Evolutionary conservation across 2,888 invertebrate genomes (phyloP).

Genomic region (Xestia c-nigrum): DNA sequence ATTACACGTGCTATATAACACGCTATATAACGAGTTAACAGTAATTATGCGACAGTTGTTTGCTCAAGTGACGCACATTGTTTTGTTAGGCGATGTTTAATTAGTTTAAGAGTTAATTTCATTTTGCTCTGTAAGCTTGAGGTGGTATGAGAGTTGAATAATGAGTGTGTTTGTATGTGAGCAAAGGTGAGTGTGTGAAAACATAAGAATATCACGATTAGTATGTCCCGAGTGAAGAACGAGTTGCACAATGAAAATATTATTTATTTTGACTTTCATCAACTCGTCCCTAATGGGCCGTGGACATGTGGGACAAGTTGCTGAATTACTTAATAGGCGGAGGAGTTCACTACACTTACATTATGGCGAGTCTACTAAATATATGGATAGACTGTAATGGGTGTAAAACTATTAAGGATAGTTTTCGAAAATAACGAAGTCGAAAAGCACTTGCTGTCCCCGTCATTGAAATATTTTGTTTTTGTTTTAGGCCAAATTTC

Average conservation of each 20-base stretch:
- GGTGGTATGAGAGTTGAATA: constrained; percentile 21
- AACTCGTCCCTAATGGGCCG: too few species aligned
- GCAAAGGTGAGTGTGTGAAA: neutral
- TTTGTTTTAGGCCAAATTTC: too few species aligned
- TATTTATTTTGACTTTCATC: too few species aligned
- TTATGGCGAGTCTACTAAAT: neutral
- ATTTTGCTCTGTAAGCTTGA: constrained; percentile 44
- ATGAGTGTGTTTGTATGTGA: neutral
- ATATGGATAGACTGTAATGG: too few species aligned
- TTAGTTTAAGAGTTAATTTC: constrained; percentile 61
- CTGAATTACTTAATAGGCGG: too few species aligned
- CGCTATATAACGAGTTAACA: constrained; percentile 57
- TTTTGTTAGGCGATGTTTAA: constrained; percentile 61
- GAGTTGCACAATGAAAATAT: too few species aligned
- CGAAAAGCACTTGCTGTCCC: too few species aligned
- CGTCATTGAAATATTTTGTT: too few species aligned
- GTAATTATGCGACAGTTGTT: constrained; percentile 72
- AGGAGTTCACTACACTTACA: neutral
- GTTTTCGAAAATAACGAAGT: too few species aligned
- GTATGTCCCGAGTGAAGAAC: neutral
- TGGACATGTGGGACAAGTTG: too few species aligned
- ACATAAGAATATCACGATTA: neutral
- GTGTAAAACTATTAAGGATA: too few species aligned
- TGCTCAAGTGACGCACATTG: constrained; percentile 65
- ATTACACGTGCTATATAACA: constrained; percentile 41